phyloP scores from a whole-genome alignment of 2,113 vertebrate genomes.

The Butorides virescens region DNA sequence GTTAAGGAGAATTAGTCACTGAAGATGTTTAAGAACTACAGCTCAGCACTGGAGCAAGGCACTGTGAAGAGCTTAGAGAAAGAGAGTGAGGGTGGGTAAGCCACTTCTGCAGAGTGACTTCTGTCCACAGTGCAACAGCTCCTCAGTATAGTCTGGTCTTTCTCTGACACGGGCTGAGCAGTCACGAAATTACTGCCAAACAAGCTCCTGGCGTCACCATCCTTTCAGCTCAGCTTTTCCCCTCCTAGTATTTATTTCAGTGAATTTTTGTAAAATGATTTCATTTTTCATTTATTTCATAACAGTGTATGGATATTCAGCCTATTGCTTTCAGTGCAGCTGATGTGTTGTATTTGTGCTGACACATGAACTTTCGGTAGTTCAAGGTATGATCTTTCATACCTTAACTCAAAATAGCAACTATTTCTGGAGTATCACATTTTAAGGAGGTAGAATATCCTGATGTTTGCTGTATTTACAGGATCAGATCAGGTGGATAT shows the following conservation, averaged over 20 bases:
- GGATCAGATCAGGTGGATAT: background rate
- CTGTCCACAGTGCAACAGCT: background rate
- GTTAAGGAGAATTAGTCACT: background rate
- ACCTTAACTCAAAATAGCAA: background rate
- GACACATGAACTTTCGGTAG: background rate
- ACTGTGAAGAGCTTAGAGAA: too few species aligned
- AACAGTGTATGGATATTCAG: background rate
- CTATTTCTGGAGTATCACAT: background rate
- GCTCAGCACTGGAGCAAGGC: background rate
- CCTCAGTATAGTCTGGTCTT: background rate
- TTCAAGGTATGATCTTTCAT: background rate
- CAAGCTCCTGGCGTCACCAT: background rate
- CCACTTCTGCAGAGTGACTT: background rate
- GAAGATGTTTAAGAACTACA: background rate
- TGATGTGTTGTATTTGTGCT: background rate
- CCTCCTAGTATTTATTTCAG: background rate
- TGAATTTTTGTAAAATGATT: background rate
- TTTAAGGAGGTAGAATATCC: background rate
- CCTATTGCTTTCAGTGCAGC: background rate
- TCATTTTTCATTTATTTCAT: background rate
- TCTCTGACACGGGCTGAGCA: background rate
- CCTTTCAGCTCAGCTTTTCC: background rate
- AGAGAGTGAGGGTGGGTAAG: background rate
- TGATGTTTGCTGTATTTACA: background rate
- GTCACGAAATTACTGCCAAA: background rate